Base-by-base conservation (phyloP, 2,888 invertebrate species). In the Nomada lathburiana region DNA sequence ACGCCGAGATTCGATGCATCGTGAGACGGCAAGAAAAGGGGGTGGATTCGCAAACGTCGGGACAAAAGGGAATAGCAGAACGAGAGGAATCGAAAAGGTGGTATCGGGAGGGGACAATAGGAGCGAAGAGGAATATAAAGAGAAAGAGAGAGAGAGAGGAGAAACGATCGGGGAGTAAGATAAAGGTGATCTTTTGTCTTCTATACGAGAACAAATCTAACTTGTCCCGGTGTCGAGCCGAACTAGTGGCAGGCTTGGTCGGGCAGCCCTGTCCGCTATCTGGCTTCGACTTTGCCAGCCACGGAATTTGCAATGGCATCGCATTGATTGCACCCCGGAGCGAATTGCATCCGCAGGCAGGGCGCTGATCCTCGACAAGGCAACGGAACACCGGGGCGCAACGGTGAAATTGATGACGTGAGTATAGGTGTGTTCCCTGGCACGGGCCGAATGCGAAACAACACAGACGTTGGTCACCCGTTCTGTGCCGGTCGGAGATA, bases 251-350 rank as follows among this genome's bases (percentile, higher is more conserved):
- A 18, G 57, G 36, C 53, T 52, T n/a, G 60, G 7, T n/a, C 52
- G 59, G 53, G 23, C 60, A 23, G 23, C 20, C 44, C 16, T 57
- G 73, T 62, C 60, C 60, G 47, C 55, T 52, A 23, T 36, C 52
- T 62, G n/a, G 29, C 63, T 36, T 59, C 75, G 59, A 42, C 53
- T 65, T 76, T 36, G 65, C 60, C 62, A 76, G 70, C 68, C 80
- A 26, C 70, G 76, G 87, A 87, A 87, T 86, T 87, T 79, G 60
- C 87, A 84, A 86, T 67, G 72, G 75, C 75, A 53, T 85, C 72
- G 78, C 85, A 87, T 84, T 87, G 87, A 87, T 87, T 87, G 77
- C 80, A 59, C 73, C 82, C 84, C 72, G 74, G 63, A 84, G 87
- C 84, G 84, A 84, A 87, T 87, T 81, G 80, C 80, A 69, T 80